Evolutionary conservation across 1,140 invertebrate genomes (phyloP).

Genomic region (Rhopalosiphum maidis): DNA sequence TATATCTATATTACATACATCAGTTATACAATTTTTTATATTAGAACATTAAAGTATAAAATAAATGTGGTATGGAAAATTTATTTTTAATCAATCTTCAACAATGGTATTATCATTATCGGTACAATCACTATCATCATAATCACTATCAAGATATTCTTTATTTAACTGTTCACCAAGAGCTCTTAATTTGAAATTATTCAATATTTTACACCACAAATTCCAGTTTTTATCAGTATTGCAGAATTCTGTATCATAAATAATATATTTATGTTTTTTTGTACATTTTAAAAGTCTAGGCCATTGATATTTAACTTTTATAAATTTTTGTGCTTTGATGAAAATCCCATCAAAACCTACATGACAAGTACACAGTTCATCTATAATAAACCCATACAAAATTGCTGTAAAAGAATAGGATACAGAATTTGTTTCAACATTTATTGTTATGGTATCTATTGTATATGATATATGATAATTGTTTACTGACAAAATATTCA

Average conservation of each 20-base stretch:
- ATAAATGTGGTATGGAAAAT: background rate
- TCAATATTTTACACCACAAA: background rate
- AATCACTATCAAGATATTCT: background rate
- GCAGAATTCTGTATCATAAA: constrained; percentile 22
- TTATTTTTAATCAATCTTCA: constrained; percentile 22
- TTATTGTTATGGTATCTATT: constrained; percentile 33
- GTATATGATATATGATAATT: background rate
- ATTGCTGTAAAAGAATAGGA: constrained; percentile 13
- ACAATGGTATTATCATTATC: background rate
- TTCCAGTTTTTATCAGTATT: background rate
- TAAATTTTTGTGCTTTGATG: constrained; percentile 25
- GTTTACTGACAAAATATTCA: constrained; percentile 22
- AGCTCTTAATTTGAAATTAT: constrained; percentile 14
- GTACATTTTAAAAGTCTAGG: constrained; percentile 32
- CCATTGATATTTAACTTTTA: constrained; percentile 29
- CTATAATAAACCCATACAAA: constrained; percentile 13
- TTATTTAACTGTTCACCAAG: background rate
- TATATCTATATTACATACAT: too few species aligned
- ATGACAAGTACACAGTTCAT: background rate
- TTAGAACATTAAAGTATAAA: background rate
- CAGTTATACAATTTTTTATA: too few species aligned
- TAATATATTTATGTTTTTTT: constrained; percentile 51
- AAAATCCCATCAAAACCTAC: constrained; percentile 31
- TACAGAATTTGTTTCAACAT: constrained; percentile 25
- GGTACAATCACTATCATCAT: background rate